Conservation (phyloP, 2,888 invertebrate genomes). For the Synanthedon myopaeformis region DNA sequence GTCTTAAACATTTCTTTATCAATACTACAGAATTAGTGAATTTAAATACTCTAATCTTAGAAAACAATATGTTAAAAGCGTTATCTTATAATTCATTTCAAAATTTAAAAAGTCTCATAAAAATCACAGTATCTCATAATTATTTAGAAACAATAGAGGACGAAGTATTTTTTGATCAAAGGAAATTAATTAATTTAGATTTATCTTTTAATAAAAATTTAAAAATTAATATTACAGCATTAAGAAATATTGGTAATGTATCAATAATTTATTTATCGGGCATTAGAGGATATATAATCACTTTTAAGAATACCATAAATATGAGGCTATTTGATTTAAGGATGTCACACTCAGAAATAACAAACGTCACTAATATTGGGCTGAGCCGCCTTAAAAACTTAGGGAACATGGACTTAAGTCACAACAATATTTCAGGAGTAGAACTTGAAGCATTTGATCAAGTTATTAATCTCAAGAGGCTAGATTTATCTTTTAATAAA, state of each 20-base stretch:
- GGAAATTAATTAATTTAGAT: slow-evolving; percentile 27
- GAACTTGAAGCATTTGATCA: slow-evolving; percentile 23
- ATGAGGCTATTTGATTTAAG: slow-evolving; percentile 18
- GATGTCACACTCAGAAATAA: slow-evolving; percentile 22
- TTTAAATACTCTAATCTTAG: slow-evolving; percentile 25
- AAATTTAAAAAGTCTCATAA: slow-evolving; percentile 18
- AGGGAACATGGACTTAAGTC: slow-evolving; percentile 20
- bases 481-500: slow-evolving; percentile 42
- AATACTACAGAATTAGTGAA: slow-evolving; percentile 29
- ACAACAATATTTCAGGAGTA: slow-evolving; percentile 25
- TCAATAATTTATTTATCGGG: slow-evolving; percentile 27
- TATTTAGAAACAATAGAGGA: slow-evolving; percentile 17
- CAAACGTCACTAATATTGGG: slow-evolving; percentile 22
- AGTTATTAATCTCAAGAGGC: slow-evolving; percentile 15
- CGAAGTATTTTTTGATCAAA: slow-evolving; percentile 20
- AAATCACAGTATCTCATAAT: slow-evolving; percentile 30
- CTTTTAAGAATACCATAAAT: slow-evolving; percentile 16
- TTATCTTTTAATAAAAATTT: slow-evolving; percentile 34
- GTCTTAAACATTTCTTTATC: slow-evolving; percentile 24
- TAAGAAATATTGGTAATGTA: slow-evolving; percentile 18
- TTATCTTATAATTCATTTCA: slow-evolving; percentile 18
- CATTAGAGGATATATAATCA: slow-evolving; percentile 12
- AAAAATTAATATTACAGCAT: slow-evolving; percentile 14
- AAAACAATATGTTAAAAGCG: slow-evolving; percentile 30
- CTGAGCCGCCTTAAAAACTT: slow-evolving; percentile 20